phyloP scores from a whole-genome alignment of 35 echinoderm and acorn worm genomes.

The Nesometra sesokonis region DNA sequence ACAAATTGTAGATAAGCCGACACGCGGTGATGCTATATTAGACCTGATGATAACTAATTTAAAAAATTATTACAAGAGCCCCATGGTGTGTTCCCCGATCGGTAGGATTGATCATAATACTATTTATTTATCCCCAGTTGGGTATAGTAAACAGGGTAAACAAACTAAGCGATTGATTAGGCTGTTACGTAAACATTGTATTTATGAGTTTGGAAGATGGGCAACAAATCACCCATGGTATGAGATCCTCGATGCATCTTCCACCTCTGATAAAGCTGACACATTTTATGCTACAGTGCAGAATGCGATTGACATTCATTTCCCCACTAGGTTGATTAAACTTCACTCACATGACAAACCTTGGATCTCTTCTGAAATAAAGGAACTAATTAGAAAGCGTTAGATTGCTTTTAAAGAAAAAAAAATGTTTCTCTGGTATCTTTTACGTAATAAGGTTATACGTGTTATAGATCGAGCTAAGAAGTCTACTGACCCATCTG shows the following conservation, averaged over 20 bases:
- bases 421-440: constrained; percentile 5
- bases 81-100: constrained; percentile 4
- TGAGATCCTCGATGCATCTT: constrained; percentile 10
- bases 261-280: constrained; percentile 13
- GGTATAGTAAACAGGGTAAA: background rate
- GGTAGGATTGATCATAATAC: constrained; percentile 28
- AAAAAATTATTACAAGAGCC: background rate
- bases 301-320: background rate
- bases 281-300: constrained; percentile 1
- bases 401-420: constrained; percentile 21
- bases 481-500: constrained; percentile 21
- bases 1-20: constrained; percentile 4
- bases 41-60: constrained; percentile 14
- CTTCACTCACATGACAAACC: constrained; percentile 29
- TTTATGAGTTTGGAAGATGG: constrained; percentile 35
- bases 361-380: constrained; percentile 26
- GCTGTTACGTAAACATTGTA: background rate
- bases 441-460: constrained; percentile 5
- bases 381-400: constrained; percentile 6
- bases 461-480: background rate
- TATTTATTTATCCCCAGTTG: background rate
- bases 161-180: constrained; percentile 4
- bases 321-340: constrained; percentile 20
- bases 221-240: constrained; percentile 14
- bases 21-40: constrained; percentile 6